Conservation (phyloP, 2,888 invertebrate genomes). For the Tipula unca region DNA sequence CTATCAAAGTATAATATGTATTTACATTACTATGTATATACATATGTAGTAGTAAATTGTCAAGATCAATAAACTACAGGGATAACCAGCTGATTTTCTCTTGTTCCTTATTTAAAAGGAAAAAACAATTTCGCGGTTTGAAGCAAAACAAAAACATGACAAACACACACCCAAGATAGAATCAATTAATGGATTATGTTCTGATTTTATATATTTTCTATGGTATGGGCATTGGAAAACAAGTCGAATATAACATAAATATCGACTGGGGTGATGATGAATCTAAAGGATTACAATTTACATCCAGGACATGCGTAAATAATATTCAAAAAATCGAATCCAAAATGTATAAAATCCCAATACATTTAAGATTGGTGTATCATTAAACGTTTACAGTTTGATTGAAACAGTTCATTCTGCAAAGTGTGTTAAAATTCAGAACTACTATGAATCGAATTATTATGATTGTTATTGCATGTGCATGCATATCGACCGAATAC, state of each 20-base stretch:
- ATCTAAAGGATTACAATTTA: neutral
- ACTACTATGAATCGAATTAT: neutral
- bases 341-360: neutral
- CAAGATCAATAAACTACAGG: neutral
- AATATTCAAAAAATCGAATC: neutral
- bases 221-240: neutral
- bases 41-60: neutral
- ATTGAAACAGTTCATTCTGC: neutral
- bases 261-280: neutral
- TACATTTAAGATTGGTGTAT: neutral
- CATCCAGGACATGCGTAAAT: slow-evolving; percentile 14
- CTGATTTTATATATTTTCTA: neutral
- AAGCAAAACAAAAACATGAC: neutral
- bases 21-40: too few species aligned
- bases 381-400: neutral
- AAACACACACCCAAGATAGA: neutral
- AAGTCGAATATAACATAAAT: neutral
- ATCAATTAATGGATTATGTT: neutral
- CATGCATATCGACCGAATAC: neutral
- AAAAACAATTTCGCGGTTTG: neutral
- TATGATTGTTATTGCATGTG: slow-evolving; percentile 15
- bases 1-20: too few species aligned
- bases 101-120: neutral
- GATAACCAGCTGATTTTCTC: slow-evolving; percentile 3
- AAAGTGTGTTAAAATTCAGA: neutral